Evolutionary conservation across 2,888 invertebrate genomes (phyloP), one percentile per base, ranked within the genome.

Genomic region (Torymus auratus): DNA sequence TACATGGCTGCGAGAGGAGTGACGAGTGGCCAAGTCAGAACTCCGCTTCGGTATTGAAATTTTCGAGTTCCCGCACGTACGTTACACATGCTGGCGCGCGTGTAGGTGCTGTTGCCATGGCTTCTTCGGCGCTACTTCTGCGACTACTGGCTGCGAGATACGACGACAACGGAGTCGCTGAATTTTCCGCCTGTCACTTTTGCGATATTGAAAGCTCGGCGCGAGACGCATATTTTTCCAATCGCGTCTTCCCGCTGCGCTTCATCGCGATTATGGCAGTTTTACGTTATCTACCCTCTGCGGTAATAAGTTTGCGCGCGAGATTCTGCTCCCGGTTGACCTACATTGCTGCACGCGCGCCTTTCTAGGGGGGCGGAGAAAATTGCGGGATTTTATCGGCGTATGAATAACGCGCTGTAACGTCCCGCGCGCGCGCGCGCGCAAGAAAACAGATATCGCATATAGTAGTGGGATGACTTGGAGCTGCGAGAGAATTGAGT

Each of bases 231-330:
- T 53, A 28, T 28, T 28, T 72, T 72, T 72, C 41, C 58, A 69
- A 58, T 69, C 61, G 17, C 50, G 17, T 15, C 28, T 28, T 28
- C 5, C 28, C 28, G 28, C 1, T 28, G 20, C 15, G 50, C 41
- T 53, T 62, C 7, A 28, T 28, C 53, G 14, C 53, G 73, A 73
- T 73, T 73, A 64, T 53, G 56, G 41, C 56, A 64, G 73, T 73
- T 64, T 73, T 52, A 52, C 65, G 53, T 64, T 64, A 55, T 56
- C 55, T 60, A 7, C n/a, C 3, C 41, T 41, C 14, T 15, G 41
- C 56, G 64, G 64, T 64, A 65, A 73, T 73, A 73, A 73, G 64
- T 73, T 73, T 64, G 64, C 41, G 20, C 28, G 20, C 61, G 41
- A 52, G 61, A 15, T 52, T 50, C 12, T 11, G 23, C 60, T n/a